Evolutionary conservation across 2,797 vertebrate genomes (phyloP).

Genomic region (Tauraco hartlaubi): DNA sequence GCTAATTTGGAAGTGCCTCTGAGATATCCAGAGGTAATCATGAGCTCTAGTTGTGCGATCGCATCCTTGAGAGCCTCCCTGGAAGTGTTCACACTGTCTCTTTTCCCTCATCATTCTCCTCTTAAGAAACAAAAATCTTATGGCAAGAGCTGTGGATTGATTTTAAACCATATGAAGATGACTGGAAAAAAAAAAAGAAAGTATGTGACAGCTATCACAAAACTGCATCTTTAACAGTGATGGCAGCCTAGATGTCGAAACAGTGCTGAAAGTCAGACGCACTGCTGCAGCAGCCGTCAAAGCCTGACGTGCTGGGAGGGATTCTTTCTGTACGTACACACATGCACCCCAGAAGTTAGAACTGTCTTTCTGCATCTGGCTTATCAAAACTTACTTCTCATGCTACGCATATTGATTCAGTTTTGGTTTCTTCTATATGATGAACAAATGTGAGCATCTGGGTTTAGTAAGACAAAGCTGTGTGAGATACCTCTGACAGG

Average conservation of each 20-base stretch:
- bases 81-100: not conserved
- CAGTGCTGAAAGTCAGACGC: not conserved
- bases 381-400: not conserved
- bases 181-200: constrained; percentile 24
- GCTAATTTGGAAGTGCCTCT: not conserved
- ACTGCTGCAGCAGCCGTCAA: not conserved
- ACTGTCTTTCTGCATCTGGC: constrained; percentile 19
- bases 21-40: not conserved
- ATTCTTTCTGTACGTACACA: not conserved
- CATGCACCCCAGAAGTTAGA: constrained; percentile 22
- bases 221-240: not conserved
- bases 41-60: not conserved
- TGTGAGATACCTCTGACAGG: constrained; percentile 36
- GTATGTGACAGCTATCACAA: constrained; percentile 16
- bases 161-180: not conserved
- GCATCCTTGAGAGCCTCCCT: not conserved
- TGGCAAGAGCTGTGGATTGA: not conserved
- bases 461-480: not conserved
- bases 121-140: not conserved
- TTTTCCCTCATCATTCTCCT: not conserved
- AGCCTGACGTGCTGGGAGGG: not conserved
- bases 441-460: not conserved
- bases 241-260: not conserved
- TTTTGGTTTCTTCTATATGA: not conserved
- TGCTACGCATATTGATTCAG: not conserved